Evolutionary conservation across 2,888 invertebrate species (phyloP), one percentile per base, ranked within the genome.

Genomic region (Drosophila tripunctata): DNA sequence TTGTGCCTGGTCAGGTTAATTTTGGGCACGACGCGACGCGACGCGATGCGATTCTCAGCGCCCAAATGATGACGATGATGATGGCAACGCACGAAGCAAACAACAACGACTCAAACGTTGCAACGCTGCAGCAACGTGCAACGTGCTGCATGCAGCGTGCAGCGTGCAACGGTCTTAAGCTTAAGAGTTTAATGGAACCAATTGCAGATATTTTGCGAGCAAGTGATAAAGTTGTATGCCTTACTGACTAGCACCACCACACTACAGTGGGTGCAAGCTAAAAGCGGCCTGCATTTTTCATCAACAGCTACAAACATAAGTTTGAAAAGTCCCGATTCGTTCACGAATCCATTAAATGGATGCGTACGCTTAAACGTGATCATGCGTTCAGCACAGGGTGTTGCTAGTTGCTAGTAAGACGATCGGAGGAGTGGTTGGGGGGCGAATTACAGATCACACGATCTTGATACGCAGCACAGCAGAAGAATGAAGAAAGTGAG

Each of bases 181-280:
- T 83, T 79, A 81, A 78, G n/a, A n/a, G 85, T 88, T 88, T 88
- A 88, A 88, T 88, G 86, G 86, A 80, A 87, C 88, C 88, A 89
- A 87, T 89, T 88, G 88, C 73, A 87, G 86, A 84, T 89, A 87
- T 88, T 88, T 88, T 87, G 76, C 81, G 85, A 79, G 63, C 86
- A 80, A 80, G 84, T 88, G 89, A 88, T 88, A 89, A 89, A 88
- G 88, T 89, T 88, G 89, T 87, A 87, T 70, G 78, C 74, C 70
- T 81, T 78, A 85, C 71, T 69, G 78, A 70, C 76, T 61, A n/a
- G n/a, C n/a, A n/a, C n/a, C n/a, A n/a, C n/a, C n/a, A n/a, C n/a
- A 36, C 43, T 31, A n/a, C 51, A 38, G 38, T 51, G 38, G 51
- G 38, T 51, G 60, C 58, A 51, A 43, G 56, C 75, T 68, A 61